These are phyloP conservation scores for Microcebus ravelobensis DNA, from an alignment of 2,113 vertebrate genomes.

Conservation along the genomic window DNA sequence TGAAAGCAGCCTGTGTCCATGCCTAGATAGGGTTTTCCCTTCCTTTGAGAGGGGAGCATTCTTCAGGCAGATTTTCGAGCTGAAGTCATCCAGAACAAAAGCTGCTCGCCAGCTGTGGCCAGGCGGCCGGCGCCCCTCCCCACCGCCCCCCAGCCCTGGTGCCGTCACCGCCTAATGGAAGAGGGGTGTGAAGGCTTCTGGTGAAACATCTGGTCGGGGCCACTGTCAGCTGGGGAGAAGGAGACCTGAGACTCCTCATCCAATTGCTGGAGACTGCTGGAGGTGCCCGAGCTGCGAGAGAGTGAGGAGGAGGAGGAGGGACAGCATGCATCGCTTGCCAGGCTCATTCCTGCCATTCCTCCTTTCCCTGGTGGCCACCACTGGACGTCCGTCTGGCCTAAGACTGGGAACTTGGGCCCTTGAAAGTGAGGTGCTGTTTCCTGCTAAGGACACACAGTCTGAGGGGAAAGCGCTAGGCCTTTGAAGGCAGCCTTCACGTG, in stretches of 20 bases:
- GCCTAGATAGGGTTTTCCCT: neutral
- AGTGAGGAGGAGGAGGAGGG: neutral
- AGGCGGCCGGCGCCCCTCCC: neutral
- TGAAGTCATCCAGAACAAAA: conserved; percentile 74
- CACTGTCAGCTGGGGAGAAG: conserved; percentile 46
- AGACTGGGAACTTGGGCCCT: neutral
- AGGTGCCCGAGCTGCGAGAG: neutral
- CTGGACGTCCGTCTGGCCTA: neutral
- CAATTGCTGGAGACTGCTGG: neutral
- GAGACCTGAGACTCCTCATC: neutral
- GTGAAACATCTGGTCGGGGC: conserved; percentile 55
- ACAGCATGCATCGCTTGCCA: neutral
- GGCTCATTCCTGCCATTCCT: neutral
- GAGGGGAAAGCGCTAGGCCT: neutral
- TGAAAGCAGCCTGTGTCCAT: conserved; percentile 44
- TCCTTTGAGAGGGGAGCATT: conserved; percentile 62
- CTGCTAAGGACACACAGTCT: neutral
- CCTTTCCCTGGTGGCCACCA: neutral
- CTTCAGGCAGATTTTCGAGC: conserved; percentile 54
- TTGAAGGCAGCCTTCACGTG: neutral
- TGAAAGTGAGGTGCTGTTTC: neutral
- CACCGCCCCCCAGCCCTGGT: neutral
- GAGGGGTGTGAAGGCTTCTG: conserved; percentile 60
- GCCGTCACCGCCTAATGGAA: conserved; percentile 30
- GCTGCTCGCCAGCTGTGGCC: conserved; percentile 72